Conservation (phyloP, 2,888 invertebrate genomes). For the Pristionchus arcanus region DNA sequence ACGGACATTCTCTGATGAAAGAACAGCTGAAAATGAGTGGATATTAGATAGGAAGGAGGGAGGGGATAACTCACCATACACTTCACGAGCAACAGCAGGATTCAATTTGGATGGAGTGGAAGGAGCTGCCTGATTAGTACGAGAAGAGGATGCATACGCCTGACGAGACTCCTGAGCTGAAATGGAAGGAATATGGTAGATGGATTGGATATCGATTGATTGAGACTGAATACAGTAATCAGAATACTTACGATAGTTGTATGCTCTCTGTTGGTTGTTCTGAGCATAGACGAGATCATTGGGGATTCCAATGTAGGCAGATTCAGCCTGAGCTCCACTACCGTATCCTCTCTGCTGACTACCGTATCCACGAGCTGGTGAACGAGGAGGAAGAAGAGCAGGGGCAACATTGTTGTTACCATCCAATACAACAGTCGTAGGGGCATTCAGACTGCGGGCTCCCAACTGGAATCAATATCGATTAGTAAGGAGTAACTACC, state of each 20-base stretch:
- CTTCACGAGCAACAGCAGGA: slow-evolving; percentile 25
- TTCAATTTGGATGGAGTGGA: slow-evolving; percentile 4
- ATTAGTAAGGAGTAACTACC: neutral
- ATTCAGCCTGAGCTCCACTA: neutral
- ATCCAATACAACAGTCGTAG: neutral
- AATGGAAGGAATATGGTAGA: slow-evolving; percentile 6
- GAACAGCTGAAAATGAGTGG: neutral
- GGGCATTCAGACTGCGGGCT: slow-evolving; percentile 3
- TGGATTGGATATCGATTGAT: neutral
- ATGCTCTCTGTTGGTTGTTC: slow-evolving; percentile 46
- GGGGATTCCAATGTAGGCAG: slow-evolving; percentile 37
- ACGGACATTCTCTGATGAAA: slow-evolving; percentile 4
- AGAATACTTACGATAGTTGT: neutral
- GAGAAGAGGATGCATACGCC: slow-evolving; percentile 23
- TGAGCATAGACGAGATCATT: slow-evolving; percentile 22
- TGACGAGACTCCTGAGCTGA: slow-evolving; percentile 28
- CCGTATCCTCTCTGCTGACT: slow-evolving; percentile 4
- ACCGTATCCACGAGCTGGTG: neutral
- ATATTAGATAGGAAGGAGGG: neutral
- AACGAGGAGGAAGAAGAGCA: neutral
- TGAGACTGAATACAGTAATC: too few relatives aligned
- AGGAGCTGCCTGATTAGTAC: slow-evolving; percentile 10
- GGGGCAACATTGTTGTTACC: slow-evolving; percentile 4
- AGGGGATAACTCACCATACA: slow-evolving; percentile 4
- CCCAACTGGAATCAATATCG: neutral